phyloP scores from a whole-genome alignment of 2,888 invertebrate species.

The Cataglyphis albicans region DNA sequence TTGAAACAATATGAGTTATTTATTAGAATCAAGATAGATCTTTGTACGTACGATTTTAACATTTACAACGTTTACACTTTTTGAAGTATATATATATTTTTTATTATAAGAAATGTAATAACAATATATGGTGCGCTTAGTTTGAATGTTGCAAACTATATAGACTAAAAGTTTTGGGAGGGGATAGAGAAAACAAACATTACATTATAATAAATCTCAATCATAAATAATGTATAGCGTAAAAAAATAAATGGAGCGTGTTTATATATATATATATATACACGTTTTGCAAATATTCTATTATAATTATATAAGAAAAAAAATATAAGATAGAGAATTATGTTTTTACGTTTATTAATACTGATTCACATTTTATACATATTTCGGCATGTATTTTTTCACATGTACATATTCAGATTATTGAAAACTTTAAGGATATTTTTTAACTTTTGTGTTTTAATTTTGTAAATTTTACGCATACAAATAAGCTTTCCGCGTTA shows the following conservation, averaged over 20 bases:
- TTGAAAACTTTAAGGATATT: not conserved
- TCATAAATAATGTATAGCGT: not conserved
- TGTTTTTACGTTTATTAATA: constrained; percentile 58
- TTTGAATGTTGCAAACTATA: not conserved
- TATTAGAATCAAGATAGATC: not conserved
- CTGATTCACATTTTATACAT: constrained; percentile 28
- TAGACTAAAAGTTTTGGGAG: not conserved
- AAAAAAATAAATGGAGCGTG: not conserved
- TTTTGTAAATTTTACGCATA: not conserved
- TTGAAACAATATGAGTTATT: not conserved
- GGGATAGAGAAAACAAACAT: not conserved
- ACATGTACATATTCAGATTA: not conserved
- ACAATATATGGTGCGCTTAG: not conserved
- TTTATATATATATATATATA: not conserved
- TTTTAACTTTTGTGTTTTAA: constrained; percentile 5
- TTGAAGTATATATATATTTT: not conserved
- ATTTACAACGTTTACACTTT: not conserved
- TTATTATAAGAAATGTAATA: not conserved
- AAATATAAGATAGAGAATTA: not conserved
- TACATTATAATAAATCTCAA: not conserved
- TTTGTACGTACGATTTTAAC: not conserved
- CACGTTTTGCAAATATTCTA: not conserved
- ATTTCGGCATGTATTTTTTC: not conserved
- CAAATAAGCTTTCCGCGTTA: not conserved
- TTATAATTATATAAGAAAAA: constrained; percentile 7